These are phyloP conservation scores for Oenanthe melanoleuca DNA, from an alignment of 2,113 vertebrate genomes.

Conservation along the genomic window DNA sequence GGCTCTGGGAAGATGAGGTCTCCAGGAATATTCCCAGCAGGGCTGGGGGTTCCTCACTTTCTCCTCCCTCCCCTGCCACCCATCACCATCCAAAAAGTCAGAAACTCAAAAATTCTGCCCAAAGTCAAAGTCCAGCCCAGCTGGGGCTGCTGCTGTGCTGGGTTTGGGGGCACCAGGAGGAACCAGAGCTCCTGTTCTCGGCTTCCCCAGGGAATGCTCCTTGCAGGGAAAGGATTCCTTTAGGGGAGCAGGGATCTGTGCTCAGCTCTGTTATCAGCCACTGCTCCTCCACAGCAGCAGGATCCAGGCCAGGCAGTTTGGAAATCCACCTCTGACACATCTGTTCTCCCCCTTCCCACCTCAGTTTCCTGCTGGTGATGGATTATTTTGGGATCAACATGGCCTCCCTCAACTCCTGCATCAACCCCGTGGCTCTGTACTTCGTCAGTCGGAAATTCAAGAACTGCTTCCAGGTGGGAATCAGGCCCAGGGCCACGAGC, in stretches of 20 bases:
- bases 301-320: neutral
- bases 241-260: neutral
- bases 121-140: neutral
- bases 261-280: neutral
- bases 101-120: too few species aligned
- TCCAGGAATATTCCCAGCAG: neutral
- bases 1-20: neutral
- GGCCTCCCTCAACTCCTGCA: conserved; percentile 93
- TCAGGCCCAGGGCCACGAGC: neutral
- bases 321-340: neutral
- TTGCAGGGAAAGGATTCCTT: rapidly evolving
- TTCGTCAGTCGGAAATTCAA: conserved; percentile 93
- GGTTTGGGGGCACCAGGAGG: neutral
- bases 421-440: conserved; percentile 92
- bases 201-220: neutral
- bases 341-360: neutral
- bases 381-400: conserved; percentile 95
- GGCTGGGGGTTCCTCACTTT: neutral
- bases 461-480: conserved; percentile 89
- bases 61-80: neutral
- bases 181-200: neutral
- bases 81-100: too few species aligned
- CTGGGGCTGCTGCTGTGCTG: neutral
- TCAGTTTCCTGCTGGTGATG: conserved; percentile 89
- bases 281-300: rapidly evolving